phyloP scores from a whole-genome alignment of 2,113 vertebrate genomes.

The Mola mola region DNA sequence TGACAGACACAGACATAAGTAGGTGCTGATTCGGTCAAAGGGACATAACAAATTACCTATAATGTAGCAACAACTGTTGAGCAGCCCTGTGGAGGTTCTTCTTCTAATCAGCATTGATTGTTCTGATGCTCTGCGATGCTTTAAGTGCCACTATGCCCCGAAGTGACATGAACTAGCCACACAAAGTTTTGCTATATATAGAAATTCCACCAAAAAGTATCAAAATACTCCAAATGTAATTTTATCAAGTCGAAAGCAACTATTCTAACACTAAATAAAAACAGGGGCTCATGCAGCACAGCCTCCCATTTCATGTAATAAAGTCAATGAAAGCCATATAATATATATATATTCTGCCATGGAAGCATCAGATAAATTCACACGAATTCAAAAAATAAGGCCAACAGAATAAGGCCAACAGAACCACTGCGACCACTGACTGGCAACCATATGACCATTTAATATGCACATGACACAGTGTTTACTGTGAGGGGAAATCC shows the following conservation, averaged over 20 bases:
- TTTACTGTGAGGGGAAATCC: constrained; percentile 64
- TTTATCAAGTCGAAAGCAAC: constrained; percentile 4
- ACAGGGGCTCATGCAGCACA: neutral
- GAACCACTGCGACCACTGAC: too few species aligned
- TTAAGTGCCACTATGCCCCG: neutral
- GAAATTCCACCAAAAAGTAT: neutral
- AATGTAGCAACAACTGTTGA: constrained; percentile 7
- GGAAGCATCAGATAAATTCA: constrained; percentile 14
- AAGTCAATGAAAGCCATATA: neutral
- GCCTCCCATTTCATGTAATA: constrained; percentile 9
- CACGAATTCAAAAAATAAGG: constrained; percentile 37
- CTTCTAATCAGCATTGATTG: constrained; percentile 31
- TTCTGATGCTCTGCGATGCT: constrained; percentile 29
- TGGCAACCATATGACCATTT: too few species aligned
- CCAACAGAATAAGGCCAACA: too few species aligned
- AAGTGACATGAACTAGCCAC: neutral
- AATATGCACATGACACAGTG: constrained; percentile 74
- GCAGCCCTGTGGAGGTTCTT: constrained; percentile 11
- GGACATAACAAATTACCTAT: constrained; percentile 18
- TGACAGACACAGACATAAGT: constrained; percentile 21
- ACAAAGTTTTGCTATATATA: neutral
- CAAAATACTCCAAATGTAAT: too few species aligned
- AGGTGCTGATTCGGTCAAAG: constrained; percentile 51
- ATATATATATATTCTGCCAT: constrained; percentile 7
- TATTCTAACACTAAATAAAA: neutral